A percentile compares a stretch with the other conserved stretches of the same genome.
Evolutionary conservation across 2,113 vertebrate species (phyloP).

Genomic region (Elephantulus edwardii): DNA sequence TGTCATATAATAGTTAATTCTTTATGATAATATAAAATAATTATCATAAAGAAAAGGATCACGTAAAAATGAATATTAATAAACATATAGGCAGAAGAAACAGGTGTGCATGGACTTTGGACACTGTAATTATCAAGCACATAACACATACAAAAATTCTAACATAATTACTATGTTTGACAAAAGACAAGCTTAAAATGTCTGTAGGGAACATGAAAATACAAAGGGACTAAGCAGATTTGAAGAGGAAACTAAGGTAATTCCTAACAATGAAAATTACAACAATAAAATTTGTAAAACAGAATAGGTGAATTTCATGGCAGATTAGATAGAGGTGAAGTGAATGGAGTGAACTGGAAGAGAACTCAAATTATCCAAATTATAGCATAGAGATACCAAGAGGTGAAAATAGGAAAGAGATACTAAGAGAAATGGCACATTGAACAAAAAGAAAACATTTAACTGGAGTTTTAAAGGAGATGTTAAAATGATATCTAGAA

Average conservation of each 20-base stretch:
- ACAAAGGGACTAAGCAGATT: not conserved
- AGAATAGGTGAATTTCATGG: not conserved
- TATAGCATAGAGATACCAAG: not conserved
- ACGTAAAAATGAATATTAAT: not conserved
- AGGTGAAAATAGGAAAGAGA: not conserved
- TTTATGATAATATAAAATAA: no score
- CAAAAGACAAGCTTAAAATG: conserved; percentile 17
- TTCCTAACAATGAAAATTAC: conserved; percentile 38
- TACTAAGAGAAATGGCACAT: not conserved
- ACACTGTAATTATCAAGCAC: not conserved
- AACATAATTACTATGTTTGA: conserved; percentile 29
- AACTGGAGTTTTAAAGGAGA: not conserved
- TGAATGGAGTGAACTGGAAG: not conserved
- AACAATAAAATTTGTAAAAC: conserved; percentile 33
- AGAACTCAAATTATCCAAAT: not conserved
- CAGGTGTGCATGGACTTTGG: not conserved
- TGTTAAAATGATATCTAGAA: not conserved
- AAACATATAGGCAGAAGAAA: conserved; percentile 7
- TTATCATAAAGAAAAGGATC: not conserved
- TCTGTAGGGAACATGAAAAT: conserved; percentile 12
- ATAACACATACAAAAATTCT: conserved; percentile 33
- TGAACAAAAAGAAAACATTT: not conserved
- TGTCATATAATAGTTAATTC: no score
- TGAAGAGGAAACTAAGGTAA: conserved; percentile 28
- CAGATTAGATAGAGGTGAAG: not conserved